Percentiles rank a stretch among this genome's conserved stretches.
Conservation (phyloP, 2,113 vertebrate genomes). For the Heloderma charlesbogerti region DNA sequence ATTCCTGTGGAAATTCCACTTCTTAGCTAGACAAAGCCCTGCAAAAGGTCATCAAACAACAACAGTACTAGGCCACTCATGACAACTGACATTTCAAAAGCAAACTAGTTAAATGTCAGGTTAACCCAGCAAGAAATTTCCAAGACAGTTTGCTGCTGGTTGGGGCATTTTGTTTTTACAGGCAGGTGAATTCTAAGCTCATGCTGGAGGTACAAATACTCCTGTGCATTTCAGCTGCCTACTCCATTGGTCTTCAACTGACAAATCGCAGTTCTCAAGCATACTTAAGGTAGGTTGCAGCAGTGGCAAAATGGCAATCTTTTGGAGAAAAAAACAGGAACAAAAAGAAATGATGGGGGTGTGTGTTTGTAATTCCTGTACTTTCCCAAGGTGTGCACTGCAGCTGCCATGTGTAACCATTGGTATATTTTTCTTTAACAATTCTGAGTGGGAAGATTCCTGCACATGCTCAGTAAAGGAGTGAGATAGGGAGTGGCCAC, state of each 20-base stretch:
- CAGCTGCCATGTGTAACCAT: too few relatives aligned
- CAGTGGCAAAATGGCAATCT: not conserved
- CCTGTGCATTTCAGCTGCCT: not conserved
- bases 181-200: not conserved
- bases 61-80: not conserved
- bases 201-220: too few relatives aligned
- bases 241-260: not conserved
- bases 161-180: not conserved
- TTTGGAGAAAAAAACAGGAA: too few relatives aligned
- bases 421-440: too few relatives aligned
- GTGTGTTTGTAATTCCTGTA: not conserved
- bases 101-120: constrained; percentile 9
- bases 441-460: too few relatives aligned
- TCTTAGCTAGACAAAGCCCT: not conserved
- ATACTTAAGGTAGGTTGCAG: not conserved
- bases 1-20: not conserved
- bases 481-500: too few relatives aligned
- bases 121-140: not conserved
- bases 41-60: not conserved
- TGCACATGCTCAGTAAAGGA: too few relatives aligned
- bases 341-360: not conserved
- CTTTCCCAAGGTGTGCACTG: too few relatives aligned
- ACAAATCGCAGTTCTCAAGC: not conserved
- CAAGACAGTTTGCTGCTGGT: not conserved
- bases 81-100: constrained; percentile 25